Evolutionary conservation across 1,140 invertebrate genomes (phyloP), one percentile per base, ranked within the genome.

Genomic region (Scaptomyza pallida): DNA sequence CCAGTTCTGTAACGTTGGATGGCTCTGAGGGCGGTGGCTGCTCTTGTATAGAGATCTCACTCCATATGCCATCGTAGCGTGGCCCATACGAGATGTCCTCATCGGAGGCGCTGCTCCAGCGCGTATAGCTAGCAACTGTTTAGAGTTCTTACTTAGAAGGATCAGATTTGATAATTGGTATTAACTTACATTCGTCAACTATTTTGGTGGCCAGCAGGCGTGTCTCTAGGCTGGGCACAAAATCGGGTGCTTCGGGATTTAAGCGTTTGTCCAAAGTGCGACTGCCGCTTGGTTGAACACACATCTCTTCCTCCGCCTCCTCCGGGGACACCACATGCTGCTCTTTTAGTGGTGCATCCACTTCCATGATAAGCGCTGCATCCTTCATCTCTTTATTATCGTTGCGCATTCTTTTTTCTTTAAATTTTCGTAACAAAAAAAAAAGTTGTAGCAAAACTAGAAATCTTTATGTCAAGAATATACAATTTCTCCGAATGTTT

Each of bases 161-260:
- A 13, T 30, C 13, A n/a, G 9, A 9, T n/a, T n/a, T n/a, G 4
- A 35, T 26, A 3, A 26, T 26, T n/a, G 5, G 16, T 5, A 10
- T n/a, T n/a, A 23, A 83, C 83, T 72, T 56, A 86, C 82, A 52
- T 3, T 86, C 73, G 9, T 77, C 48, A 3, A 57, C 19, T 0
- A 85, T 56, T 37, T 80, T 85, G 45, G 43, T 9, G 45, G 81
- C 77, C 35, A 80, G 15, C 2, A 59, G n/a, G 10, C 56, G 15
- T 8, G 41, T 40, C 17, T 50, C 37, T 12, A 64, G 16, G 4
- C 75, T 26, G 2, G 82, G 82, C 23, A 86, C 71, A 64, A 86
- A 86, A 5, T 61, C 78, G 1, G 82, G 62, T 2, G 82, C 82
- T 44, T 88, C 43, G 0, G 82, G 82, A 52, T 86, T 86, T 2